phyloP scores from a whole-genome alignment of 2,797 vertebrate species.

The Alca torda region DNA sequence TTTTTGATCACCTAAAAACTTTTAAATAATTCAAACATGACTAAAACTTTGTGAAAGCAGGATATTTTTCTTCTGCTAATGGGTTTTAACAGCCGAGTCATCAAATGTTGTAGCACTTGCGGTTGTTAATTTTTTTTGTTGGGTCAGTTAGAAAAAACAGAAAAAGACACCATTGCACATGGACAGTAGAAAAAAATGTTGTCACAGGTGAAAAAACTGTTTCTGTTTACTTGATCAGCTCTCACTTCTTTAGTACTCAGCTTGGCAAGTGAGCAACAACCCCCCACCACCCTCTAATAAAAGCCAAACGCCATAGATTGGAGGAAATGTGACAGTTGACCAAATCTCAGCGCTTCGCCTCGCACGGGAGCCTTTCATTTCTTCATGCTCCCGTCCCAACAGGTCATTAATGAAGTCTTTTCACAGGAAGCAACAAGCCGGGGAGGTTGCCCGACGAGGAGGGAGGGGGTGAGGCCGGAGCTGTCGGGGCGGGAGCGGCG shows the following conservation, averaged over 20 bases:
- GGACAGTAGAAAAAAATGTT: neutral
- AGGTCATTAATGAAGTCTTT: accelerated
- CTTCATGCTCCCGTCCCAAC: neutral
- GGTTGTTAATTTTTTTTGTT: neutral
- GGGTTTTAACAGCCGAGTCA: neutral
- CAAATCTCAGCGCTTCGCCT: neutral
- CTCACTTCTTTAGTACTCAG: neutral
- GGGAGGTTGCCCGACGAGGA: neutral
- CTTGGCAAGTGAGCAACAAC: neutral
- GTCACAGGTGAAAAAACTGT: neutral
- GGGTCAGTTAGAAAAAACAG: neutral
- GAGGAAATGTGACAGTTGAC: neutral
- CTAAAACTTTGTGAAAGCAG: neutral
- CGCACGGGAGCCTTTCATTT: neutral
- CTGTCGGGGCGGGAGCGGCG: neutral
- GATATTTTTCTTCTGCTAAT: neutral
- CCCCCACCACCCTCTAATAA: neutral
- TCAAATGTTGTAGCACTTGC: neutral
- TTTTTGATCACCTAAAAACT: neutral
- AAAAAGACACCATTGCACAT: neutral
- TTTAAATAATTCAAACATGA: neutral
- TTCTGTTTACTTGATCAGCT: neutral
- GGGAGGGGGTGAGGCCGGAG: accelerated
- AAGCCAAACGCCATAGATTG: neutral
- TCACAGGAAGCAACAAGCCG: neutral